These are phyloP conservation scores for Sandelia bainsii DNA, from an alignment of 2,797 vertebrate species.

Conservation along the genomic window DNA sequence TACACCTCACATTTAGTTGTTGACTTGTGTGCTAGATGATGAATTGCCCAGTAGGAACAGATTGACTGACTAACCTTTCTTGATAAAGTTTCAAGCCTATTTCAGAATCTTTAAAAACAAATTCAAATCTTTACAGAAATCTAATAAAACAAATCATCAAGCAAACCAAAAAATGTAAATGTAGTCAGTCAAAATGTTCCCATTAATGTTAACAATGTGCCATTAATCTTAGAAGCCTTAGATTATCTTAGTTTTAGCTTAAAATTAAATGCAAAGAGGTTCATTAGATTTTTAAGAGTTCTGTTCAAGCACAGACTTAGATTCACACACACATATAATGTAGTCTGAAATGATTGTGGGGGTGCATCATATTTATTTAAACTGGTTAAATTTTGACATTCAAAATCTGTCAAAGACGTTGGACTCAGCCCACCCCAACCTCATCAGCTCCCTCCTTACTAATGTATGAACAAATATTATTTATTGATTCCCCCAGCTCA, in stretches of 20 bases:
- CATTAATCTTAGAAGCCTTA: neutral
- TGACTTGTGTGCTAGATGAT: no score
- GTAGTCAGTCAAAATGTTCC: constrained; percentile 3
- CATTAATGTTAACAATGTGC: neutral
- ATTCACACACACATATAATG: constrained; percentile 10
- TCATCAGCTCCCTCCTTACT: constrained; percentile 75
- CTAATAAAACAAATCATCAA: neutral
- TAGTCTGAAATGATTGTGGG: constrained; percentile 13
- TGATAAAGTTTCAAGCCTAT: neutral
- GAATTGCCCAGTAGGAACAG: no score
- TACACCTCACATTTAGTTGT: no score
- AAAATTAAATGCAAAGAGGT: neutral
- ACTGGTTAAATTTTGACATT: constrained; percentile 79
- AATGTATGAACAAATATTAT: constrained; percentile 83
- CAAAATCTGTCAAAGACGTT: constrained; percentile 62
- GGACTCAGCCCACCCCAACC: constrained; percentile 60
- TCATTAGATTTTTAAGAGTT: neutral
- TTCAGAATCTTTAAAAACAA: no score
- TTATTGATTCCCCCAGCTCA: constrained; percentile 78
- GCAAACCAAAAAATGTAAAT: constrained; percentile 2
- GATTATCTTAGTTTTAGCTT: neutral
- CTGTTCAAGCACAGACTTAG: neutral
- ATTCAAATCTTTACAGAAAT: neutral
- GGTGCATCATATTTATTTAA: constrained; percentile 71
- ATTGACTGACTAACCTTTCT: no score